Percentiles rank a stretch among this genome's conserved stretches.
These are phyloP conservation scores for Phainopepla nitens DNA, from an alignment of 2,113 vertebrate species.

Conservation along the genomic window DNA sequence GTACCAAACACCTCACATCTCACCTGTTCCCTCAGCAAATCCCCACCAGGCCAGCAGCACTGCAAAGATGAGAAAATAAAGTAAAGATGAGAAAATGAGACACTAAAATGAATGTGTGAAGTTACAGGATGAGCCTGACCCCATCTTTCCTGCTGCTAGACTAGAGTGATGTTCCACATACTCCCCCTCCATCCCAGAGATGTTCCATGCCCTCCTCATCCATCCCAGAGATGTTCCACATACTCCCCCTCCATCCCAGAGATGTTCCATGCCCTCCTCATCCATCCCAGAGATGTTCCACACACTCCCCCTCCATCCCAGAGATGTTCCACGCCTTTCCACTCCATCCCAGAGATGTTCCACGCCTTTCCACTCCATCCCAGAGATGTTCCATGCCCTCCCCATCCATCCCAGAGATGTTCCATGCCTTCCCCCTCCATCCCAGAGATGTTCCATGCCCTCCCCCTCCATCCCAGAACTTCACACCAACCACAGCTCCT, in stretches of 20 bases:
- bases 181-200: no score
- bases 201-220: neutral
- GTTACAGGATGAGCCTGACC: neutral
- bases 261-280: neutral
- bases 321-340: no score
- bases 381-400: no score
- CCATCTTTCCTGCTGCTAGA: neutral
- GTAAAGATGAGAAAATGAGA: neutral
- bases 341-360: neutral
- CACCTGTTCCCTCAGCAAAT: neutral
- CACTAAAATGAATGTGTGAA: neutral
- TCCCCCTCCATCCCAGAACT: neutral
- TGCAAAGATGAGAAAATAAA: no score
- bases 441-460: no score
- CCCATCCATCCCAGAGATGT: neutral
- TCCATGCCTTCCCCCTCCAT: no score
- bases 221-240: no score
- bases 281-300: neutral
- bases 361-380: no score
- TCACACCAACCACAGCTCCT: rapidly evolving
- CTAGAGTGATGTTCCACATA: neutral
- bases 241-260: no score
- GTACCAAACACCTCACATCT: neutral
- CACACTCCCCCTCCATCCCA: no score
- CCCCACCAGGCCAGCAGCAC: no score